Evolutionary conservation across 2,888 invertebrate genomes (phyloP).

Genomic region (Patella caerulea): DNA sequence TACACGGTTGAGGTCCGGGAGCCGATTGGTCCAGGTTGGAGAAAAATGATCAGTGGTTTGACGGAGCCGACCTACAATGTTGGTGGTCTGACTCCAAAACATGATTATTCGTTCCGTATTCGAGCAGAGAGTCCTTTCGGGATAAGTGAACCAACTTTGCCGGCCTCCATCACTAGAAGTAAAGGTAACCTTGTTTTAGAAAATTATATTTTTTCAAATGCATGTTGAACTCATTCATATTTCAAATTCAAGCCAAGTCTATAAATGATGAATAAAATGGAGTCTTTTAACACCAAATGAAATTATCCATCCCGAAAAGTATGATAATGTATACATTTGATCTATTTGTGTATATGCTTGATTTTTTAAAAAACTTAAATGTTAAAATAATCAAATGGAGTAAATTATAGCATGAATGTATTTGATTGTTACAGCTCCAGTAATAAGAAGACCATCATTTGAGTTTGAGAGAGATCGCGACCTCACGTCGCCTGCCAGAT

Average conservation of each 20-base stretch:
- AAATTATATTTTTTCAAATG: neutral
- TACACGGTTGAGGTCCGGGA: constrained; percentile 84
- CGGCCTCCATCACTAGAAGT: constrained; percentile 74
- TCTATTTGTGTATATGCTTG: too few relatives aligned
- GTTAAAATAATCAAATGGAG: too few relatives aligned
- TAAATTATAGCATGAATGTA: too few relatives aligned
- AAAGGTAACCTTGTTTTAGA: constrained; percentile 38
- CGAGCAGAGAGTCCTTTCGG: constrained; percentile 97
- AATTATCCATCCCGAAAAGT: too few relatives aligned
- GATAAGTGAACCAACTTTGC: constrained; percentile 95
- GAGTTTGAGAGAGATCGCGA: constrained; percentile 30
- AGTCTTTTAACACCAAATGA: too few relatives aligned
- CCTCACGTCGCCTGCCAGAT: constrained; percentile 6
- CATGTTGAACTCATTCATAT: neutral
- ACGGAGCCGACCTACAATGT: constrained; percentile 53
- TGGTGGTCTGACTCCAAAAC: constrained; percentile 82
- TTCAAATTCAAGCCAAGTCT: neutral
- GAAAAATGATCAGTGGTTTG: constrained; percentile 44
- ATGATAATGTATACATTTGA: too few relatives aligned
- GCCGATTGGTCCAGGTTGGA: constrained; percentile 48
- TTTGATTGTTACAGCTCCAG: constrained; percentile 15
- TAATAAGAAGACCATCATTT: constrained; percentile 21
- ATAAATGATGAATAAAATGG: neutral
- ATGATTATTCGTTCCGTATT: constrained; percentile 95
- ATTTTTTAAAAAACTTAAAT: too few relatives aligned